Base-by-base conservation (phyloP, 2,797 vertebrate genomes). In the Esox lucius region DNA sequence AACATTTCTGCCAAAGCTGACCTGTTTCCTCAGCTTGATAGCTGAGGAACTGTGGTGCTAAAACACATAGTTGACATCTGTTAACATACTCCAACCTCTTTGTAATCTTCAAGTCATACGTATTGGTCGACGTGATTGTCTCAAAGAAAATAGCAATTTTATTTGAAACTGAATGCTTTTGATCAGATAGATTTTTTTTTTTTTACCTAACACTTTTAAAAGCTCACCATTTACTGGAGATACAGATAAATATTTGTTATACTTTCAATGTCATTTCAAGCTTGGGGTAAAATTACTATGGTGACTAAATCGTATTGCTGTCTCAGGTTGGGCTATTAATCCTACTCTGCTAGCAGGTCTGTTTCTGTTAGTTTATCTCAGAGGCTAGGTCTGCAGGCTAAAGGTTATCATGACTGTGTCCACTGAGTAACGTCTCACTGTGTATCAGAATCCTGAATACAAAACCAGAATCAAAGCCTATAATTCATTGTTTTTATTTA, bases 1-100 rank as follows among this genome's bases (percentile, higher is more conserved):
- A 85, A 86, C 82, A 81, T 82, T 77, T 82, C 78, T 67, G 59
- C 59, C 53, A 39, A 72, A 75, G 74, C 69, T 56, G 72, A 75
- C 73, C 72, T 64, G 71, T 75, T 78, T 74, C 80, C 75, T 39
- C 66, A 22, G 39, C 69, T 31, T 77, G 61, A 70, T 74, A 46
- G 73, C 70, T 72, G 65, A 69, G 59, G 69, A 16, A 68, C 49
- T 67, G 13, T 48, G 69, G 53, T 62, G 65, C 26, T 61, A 12
- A 61, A 61, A 26, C 56, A 61, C 56, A 26, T 61, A 22, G 22
- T 61, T 61, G 42, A 46, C 42, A 12, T 46, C 42, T 46, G 42
- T 46, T 46, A 46, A 46, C 42, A 46, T 13, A 12, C 42, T 46
- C 42, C 42, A 46, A 5, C 11, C 12, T 13, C 42, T 46, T 46